These are phyloP conservation scores for Chironomus tepperi DNA, from an alignment of 1,140 invertebrate genomes.

Conservation along the genomic window DNA sequence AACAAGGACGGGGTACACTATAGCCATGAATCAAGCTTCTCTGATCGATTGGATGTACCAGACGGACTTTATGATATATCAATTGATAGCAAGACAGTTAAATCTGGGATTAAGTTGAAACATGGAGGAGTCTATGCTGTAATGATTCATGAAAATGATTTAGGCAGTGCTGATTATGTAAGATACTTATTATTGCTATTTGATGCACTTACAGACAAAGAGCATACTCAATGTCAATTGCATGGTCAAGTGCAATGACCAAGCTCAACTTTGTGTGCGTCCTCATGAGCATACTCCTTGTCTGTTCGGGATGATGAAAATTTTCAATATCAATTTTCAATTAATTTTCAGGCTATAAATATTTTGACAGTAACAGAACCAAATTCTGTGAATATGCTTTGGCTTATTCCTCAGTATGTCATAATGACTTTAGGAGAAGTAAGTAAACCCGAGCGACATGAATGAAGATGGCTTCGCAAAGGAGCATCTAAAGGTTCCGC, in stretches of 20 bases:
- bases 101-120: neutral
- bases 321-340: neutral
- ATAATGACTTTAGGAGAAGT: constrained; percentile 67
- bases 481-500: too few relatives aligned
- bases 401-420: constrained; percentile 73
- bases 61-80: neutral
- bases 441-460: neutral
- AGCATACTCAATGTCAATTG: too few relatives aligned
- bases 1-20: neutral
- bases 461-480: too few relatives aligned
- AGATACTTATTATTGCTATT: too few relatives aligned
- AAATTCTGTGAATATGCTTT: constrained; percentile 64
- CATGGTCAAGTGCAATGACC: too few relatives aligned
- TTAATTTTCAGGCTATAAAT: neutral
- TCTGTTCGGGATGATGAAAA: too few relatives aligned
- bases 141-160: constrained; percentile 25
- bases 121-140: constrained; percentile 32
- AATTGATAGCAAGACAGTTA: neutral
- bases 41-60: neutral
- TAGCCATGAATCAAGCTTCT: neutral
- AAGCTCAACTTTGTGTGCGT: too few relatives aligned
- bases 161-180: too few relatives aligned
- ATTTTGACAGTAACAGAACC: constrained; percentile 44
- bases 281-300: too few relatives aligned
- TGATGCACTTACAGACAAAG: too few relatives aligned